Evolutionary conservation across 2,888 invertebrate species (phyloP).

Genomic region (Drosophila colorata): DNA sequence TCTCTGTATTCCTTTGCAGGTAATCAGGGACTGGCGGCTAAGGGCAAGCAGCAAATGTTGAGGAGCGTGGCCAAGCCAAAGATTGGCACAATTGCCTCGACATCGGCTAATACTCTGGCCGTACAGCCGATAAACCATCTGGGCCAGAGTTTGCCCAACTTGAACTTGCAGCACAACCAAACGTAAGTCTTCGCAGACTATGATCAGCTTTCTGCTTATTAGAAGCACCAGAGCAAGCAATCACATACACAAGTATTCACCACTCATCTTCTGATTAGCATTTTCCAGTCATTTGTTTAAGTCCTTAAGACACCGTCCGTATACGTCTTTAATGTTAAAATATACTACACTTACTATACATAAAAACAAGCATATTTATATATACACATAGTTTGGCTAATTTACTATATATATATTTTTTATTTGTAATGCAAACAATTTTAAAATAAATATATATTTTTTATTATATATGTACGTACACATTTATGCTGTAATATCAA

Average conservation of each 20-base stretch:
- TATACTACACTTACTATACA: conserved; percentile 46
- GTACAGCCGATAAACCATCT: conserved; percentile 90
- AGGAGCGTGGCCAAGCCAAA: conserved; percentile 85
- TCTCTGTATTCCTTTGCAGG: conserved; percentile 35
- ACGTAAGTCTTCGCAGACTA: conserved; percentile 79
- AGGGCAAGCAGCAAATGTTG: conserved; percentile 76
- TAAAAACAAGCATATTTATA: conserved; percentile 47
- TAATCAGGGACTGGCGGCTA: conserved; percentile 63
- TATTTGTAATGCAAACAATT: conserved; percentile 49
- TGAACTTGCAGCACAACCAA: conserved; percentile 86
- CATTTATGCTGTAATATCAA: conserved; percentile 17
- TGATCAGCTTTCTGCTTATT: conserved; percentile 40
- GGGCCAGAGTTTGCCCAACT: conserved; percentile 93
- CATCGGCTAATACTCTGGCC: conserved; percentile 90
- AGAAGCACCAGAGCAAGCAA: conserved; percentile 42
- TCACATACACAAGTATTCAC: conserved; percentile 37
- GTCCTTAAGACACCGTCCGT: conserved; percentile 52
- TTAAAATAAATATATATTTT: conserved; percentile 48
- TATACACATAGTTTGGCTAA: conserved; percentile 41
- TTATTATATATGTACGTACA: conserved; percentile 25
- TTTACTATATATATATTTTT: conserved; percentile 40
- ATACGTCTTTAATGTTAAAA: conserved; percentile 58
- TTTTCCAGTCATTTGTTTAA: conserved; percentile 59
- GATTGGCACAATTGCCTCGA: conserved; percentile 63
- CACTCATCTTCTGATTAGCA: conserved; percentile 50